A percentile compares a stretch with the other conserved stretches of the same genome.
These are phyloP conservation scores for Carcinoscorpius rotundicauda DNA, from an alignment of 1,140 invertebrate species.

Conservation along the genomic window DNA sequence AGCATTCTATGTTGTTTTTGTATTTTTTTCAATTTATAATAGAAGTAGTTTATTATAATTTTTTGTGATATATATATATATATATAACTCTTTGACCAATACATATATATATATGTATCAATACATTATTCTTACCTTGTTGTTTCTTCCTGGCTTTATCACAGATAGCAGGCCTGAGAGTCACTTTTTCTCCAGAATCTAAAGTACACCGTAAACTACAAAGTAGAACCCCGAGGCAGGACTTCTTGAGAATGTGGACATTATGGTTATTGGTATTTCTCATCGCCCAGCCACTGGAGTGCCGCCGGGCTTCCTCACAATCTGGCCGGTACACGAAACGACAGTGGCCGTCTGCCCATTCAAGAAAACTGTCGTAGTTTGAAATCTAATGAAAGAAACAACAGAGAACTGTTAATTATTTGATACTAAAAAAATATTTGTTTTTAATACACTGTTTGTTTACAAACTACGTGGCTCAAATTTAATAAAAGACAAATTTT, in stretches of 20 bases:
- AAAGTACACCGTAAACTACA: constrained; percentile 71
- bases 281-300: constrained; percentile 98
- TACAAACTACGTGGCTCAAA: too few species aligned
- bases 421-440: too few species aligned
- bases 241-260: constrained; percentile 93
- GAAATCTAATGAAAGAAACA: constrained; percentile 39
- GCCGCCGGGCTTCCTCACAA: constrained; percentile 80
- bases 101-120: too few species aligned
- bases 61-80: too few species aligned
- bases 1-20: too few species aligned
- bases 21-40: too few species aligned
- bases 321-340: constrained; percentile 69
- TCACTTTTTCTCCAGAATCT: constrained; percentile 67
- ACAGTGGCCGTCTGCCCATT: constrained; percentile 93
- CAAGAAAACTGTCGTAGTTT: constrained; percentile 72
- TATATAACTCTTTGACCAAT: too few species aligned
- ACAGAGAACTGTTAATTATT: too few species aligned
- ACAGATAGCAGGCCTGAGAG: constrained; percentile 89
- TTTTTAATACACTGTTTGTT: too few species aligned
- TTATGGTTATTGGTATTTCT: constrained; percentile 98
- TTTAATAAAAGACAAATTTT: too few species aligned
- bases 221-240: constrained; percentile 85
- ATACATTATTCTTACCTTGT: constrained; percentile 48
- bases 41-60: too few species aligned
- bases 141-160: constrained; percentile 96